Evolutionary conservation across 2,888 invertebrate genomes (phyloP).

Genomic region (Trichogramma dendrolimi): DNA sequence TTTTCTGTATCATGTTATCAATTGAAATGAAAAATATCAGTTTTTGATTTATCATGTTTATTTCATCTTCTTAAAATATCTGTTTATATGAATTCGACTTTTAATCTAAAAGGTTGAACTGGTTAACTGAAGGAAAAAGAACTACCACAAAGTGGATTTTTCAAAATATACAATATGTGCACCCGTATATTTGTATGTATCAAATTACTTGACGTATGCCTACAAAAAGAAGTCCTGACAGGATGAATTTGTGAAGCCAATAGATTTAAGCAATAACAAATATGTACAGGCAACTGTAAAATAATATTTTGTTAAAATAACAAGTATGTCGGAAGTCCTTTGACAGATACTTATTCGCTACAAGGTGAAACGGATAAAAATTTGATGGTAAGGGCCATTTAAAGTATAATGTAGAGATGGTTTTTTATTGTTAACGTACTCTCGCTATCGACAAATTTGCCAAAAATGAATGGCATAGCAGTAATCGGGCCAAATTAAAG

Average conservation of each 20-base stretch:
- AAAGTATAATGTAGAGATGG: constrained; percentile 18
- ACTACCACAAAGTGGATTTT: constrained; percentile 24
- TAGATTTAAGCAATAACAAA: constrained; percentile 48
- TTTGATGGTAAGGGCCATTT: constrained; percentile 2
- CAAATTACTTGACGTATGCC: constrained; percentile 18
- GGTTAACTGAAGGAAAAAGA: too few species aligned
- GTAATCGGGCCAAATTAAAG: constrained; percentile 21
- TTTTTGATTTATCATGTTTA: too few species aligned
- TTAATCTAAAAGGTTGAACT: too few species aligned
- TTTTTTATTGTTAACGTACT: constrained; percentile 38
- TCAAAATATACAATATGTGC: constrained; percentile 28
- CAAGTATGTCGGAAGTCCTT: constrained; percentile 45
- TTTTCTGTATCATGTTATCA: too few species aligned
- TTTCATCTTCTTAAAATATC: too few species aligned
- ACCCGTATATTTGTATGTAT: constrained; percentile 27
- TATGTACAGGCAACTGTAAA: constrained; percentile 42
- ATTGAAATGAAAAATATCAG: too few species aligned
- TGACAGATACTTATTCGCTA: constrained; percentile 26
- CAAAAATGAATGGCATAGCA: constrained; percentile 19
- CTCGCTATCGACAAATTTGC: constrained; percentile 41
- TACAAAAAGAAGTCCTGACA: constrained; percentile 29
- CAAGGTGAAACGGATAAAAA: background rate
- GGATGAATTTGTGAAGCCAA: constrained; percentile 43
- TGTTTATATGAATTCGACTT: too few species aligned
- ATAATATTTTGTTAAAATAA: constrained; percentile 50